Evolutionary conservation across 1,140 invertebrate genomes (phyloP), one percentile per base, ranked within the genome.

Genomic region (Sinella curviseta): DNA sequence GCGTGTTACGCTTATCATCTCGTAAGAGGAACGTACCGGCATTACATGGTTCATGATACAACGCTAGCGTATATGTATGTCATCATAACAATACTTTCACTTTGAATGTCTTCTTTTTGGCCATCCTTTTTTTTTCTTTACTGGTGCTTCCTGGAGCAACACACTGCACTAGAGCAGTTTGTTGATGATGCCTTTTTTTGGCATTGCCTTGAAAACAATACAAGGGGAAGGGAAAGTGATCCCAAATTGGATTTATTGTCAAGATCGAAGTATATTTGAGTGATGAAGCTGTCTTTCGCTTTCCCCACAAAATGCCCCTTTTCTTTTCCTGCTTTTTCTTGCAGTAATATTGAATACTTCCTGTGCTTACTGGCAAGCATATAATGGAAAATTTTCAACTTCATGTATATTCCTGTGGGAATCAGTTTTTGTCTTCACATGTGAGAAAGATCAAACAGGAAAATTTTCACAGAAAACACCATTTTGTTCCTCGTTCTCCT

Each of bases 191-290:
- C 55, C 55, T 24, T 60, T 17, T n/a, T 60, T 60, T 60, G 39
- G 39, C 39, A 48, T 48, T 48, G 17, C 17, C 8, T 24, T 60
- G 55, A 17, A 48, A 48, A 48, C 4, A 17, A 17, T n/a, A n/a
- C n/a, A n/a, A 17, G 17, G 39, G 17, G 17, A 48, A 48, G 39
- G 24, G 55, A 60, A 60, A 60, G 14, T 60, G 55, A 60, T 60
- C 55, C n/a, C 55, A 60, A 60, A 60, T 60, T 60, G 55, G 55
- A 60, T 60, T 60, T 60, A 60, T 60, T 60, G 55, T 48, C 4
- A 48, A 48, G 4, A 48, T 48, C 39, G 39, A 48, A 48, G 39
- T 48, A 17, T 48, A 48, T 48, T 48, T 48, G 39, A 48, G 17
- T 48, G 39, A 48, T 48, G 39, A 48, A 48, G 39, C 39, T 48